A percentile compares a stretch with the other conserved stretches of the same genome.
phyloP scores from a whole-genome alignment of 2,113 vertebrate genomes.

The Paradisaea rubra region DNA sequence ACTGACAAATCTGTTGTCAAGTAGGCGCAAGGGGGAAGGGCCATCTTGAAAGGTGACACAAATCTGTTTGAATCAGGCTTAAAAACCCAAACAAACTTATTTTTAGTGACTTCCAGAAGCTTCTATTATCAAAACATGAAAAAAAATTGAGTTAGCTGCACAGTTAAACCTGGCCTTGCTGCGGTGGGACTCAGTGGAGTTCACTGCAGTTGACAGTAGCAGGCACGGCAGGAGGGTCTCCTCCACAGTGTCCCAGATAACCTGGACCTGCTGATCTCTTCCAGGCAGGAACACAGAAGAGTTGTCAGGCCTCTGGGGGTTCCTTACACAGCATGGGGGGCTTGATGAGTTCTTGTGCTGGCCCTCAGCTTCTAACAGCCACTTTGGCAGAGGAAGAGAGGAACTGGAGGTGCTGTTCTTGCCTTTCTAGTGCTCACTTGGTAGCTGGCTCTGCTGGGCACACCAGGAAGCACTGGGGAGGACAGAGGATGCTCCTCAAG shows the following conservation, averaged over 20 bases:
- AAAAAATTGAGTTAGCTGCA: rapidly evolving
- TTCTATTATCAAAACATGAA: not conserved
- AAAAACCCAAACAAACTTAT: slow-evolving; percentile 29
- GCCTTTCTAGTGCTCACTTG: not conserved
- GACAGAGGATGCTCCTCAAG: not conserved
- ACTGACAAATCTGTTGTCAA: slow-evolving; percentile 40
- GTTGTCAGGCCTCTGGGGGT: not conserved
- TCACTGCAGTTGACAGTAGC: not conserved
- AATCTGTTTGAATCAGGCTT: slow-evolving; percentile 4
- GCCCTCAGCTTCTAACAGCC: not conserved
- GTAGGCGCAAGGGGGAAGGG: not conserved
- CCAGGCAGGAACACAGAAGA: not conserved
- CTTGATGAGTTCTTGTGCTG: not conserved
- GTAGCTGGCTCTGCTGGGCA: not conserved
- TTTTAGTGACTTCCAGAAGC: slow-evolving; percentile 39
- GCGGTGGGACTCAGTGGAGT: not conserved
- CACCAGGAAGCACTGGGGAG: not conserved
- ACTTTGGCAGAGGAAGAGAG: not conserved
- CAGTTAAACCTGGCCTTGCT: not conserved
- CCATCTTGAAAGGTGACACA: not conserved
- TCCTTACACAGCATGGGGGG: rapidly evolving
- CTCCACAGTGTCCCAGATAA: rapidly evolving
- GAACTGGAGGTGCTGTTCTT: not conserved
- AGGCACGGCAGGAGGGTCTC: rapidly evolving
- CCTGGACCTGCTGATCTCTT: not conserved